Conservation (phyloP, 2,113 vertebrate species). For the Oreocharis arfaki region DNA sequence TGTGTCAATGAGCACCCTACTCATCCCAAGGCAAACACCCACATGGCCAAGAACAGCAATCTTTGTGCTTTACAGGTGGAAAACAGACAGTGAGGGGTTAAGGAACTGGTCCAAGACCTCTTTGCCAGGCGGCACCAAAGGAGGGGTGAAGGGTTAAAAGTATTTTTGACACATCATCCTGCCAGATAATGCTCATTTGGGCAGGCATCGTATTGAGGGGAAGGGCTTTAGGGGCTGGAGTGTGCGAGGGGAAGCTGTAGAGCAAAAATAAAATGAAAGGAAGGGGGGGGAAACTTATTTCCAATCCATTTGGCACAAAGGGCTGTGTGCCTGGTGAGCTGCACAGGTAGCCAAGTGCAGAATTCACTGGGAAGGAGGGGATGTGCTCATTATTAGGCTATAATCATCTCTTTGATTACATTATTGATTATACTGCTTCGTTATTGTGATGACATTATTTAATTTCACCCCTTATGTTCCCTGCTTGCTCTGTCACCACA, state of each 20-base stretch:
- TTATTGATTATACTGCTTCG: not conserved
- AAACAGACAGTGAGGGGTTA: not conserved
- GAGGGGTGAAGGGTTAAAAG: not conserved
- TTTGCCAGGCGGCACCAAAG: not conserved
- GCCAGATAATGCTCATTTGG: not conserved
- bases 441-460: not conserved
- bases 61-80: not conserved
- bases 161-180: not conserved
- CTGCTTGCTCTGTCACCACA: not conserved
- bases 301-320: not conserved
- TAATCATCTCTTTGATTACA: not conserved
- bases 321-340: not conserved
- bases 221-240: not conserved
- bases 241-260: not conserved
- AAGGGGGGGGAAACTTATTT: accelerated
- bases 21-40: not conserved
- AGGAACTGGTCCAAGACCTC: not conserved
- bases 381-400: not conserved
- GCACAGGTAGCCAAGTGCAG: not conserved
- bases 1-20: not conserved
- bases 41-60: not conserved
- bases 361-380: not conserved
- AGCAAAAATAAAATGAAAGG: not conserved
- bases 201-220: accelerated
- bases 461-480: not conserved